Conservation (phyloP, 2,888 invertebrate species). For the Halocaridina rubra region DNA sequence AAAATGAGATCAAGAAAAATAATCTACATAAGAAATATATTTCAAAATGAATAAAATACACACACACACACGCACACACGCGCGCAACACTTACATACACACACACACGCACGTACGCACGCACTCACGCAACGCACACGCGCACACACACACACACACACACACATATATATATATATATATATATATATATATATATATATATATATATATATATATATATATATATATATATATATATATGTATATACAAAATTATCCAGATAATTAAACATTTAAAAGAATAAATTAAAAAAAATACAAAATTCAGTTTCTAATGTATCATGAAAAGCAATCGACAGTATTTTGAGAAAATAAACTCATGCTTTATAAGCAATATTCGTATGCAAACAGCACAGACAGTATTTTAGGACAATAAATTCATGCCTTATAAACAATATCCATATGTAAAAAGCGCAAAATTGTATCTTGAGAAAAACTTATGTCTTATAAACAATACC, state of each 20-base stretch:
- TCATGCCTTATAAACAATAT: too few relatives aligned
- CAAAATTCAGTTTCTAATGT: too few relatives aligned
- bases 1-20: neutral
- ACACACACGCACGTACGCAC: neutral
- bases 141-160: neutral
- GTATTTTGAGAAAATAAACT: too few relatives aligned
- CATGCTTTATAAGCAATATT: too few relatives aligned
- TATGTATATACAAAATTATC: neutral
- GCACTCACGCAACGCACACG: neutral
- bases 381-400: too few relatives aligned
- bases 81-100: neutral
- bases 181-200: neutral
- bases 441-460: too few relatives aligned
- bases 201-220: neutral
- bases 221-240: neutral
- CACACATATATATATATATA: neutral
- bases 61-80: neutral
- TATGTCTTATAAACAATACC: too few relatives aligned
- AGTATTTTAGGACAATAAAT: too few relatives aligned
- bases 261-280: too few relatives aligned
- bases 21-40: neutral
- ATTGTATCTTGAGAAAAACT: too few relatives aligned
- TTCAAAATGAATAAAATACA: neutral
- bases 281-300: too few relatives aligned
- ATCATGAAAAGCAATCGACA: too few relatives aligned